Conservation (phyloP, 2,797 vertebrate species). For the Euphonia xanthogaster region DNA sequence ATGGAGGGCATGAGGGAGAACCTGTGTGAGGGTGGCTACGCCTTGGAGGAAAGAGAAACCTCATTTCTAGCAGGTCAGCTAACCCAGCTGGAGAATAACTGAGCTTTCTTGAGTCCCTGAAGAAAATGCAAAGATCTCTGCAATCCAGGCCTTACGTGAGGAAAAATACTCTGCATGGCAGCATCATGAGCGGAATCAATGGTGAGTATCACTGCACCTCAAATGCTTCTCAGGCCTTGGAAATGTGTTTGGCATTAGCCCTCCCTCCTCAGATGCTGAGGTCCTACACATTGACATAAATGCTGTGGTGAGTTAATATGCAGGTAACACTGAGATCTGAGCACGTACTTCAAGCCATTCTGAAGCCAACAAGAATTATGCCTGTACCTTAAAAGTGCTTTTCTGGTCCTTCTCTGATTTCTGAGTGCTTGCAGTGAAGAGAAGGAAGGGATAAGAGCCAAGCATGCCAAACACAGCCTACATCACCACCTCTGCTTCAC, state of each 20-base stretch:
- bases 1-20: background rate
- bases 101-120: background rate
- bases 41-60: background rate
- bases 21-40: background rate
- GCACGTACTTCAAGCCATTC: accelerated
- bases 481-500: constrained; percentile 7
- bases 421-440: background rate
- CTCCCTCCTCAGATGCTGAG: background rate
- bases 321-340: background rate
- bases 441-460: background rate
- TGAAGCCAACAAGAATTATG: background rate
- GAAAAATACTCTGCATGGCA: background rate
- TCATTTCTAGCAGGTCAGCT: background rate
- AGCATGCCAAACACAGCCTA: background rate
- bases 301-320: background rate
- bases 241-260: background rate
- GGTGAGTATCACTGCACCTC: background rate
- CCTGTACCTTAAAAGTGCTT: background rate
- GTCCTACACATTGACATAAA: background rate
- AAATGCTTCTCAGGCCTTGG: background rate
- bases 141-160: background rate
- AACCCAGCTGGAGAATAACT: background rate
- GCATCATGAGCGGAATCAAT: background rate
- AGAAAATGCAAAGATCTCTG: background rate
- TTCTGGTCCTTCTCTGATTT: background rate